phyloP scores from a whole-genome alignment of 2,113 vertebrate genomes.

The Pangasianodon hypophthalmus region DNA sequence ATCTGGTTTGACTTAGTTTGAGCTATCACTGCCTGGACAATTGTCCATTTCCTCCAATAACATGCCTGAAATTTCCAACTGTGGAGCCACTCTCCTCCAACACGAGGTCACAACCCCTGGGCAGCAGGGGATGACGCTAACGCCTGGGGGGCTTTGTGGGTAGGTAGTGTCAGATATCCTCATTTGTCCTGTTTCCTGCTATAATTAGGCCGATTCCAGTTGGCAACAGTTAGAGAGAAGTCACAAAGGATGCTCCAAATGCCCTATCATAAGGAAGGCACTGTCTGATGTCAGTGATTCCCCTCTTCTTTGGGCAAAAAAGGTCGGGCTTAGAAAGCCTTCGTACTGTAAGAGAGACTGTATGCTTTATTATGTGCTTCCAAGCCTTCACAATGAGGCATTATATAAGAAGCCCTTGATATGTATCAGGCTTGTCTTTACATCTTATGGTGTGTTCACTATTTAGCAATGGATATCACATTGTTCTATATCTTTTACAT shows the following conservation, averaged over 20 bases:
- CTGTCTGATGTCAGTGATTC: conserved; percentile 34
- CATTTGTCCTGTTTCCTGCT: conserved; percentile 60
- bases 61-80: conserved; percentile 70
- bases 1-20: conserved; percentile 12
- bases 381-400: conserved; percentile 40
- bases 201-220: conserved; percentile 72
- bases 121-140: conserved; percentile 73
- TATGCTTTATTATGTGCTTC: conserved; percentile 32
- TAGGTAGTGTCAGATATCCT: conserved; percentile 80
- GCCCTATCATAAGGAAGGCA: conserved; percentile 31
- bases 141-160: conserved; percentile 59
- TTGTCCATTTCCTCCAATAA: conserved; percentile 65
- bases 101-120: conserved; percentile 74
- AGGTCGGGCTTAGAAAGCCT: background rate
- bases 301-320: conserved; percentile 7
- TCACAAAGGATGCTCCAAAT: conserved; percentile 40
- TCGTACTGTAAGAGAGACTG: background rate
- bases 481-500: background rate
- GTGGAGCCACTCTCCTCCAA: conserved; percentile 52
- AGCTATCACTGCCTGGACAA: conserved; percentile 51
- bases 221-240: conserved; percentile 43
- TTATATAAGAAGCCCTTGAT: conserved; percentile 44
- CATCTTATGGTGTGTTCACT: conserved; percentile 36
- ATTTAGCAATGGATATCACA: background rate
- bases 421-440: conserved; percentile 27